Conservation (phyloP, 2,888 invertebrate genomes). For the Drosophila recens region DNA sequence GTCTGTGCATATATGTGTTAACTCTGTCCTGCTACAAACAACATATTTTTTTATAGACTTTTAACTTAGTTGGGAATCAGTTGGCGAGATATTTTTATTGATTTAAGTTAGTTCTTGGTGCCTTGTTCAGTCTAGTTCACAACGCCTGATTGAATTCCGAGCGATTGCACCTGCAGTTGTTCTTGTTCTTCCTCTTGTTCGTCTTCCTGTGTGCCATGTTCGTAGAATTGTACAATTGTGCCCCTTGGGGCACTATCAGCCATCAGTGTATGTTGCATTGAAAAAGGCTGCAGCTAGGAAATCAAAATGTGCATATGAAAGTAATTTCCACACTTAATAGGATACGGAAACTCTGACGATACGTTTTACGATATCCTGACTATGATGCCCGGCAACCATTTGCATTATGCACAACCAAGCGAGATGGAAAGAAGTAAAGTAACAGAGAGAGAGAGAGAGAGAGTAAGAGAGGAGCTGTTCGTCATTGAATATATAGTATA, state of each 20-base stretch:
- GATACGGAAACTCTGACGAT: conserved; percentile 76
- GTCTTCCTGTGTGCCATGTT: conserved; percentile 39
- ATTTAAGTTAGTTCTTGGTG: conserved; percentile 14
- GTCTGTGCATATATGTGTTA: too few relatives aligned
- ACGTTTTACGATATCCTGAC: conserved; percentile 77
- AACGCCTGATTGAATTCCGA: conserved; percentile 46
- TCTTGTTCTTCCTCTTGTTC: conserved; percentile 30
- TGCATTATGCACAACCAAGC: conserved; percentile 57
- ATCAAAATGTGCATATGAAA: conserved; percentile 81
- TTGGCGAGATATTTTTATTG: conserved; percentile 1
- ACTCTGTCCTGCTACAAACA: too few relatives aligned
- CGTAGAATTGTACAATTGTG: conserved; percentile 7
- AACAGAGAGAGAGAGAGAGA: background rate
- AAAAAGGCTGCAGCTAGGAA: conserved; percentile 66
- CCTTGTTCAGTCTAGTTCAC: conserved; percentile 5
- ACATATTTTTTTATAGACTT: background rate
- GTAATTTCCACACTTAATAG: conserved; percentile 79
- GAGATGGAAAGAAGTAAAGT: background rate
- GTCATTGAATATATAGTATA: conserved; percentile 55
- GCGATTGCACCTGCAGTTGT: conserved; percentile 32
- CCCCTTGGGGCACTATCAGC: conserved; percentile 28
- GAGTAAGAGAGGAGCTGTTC: conserved; percentile 30
- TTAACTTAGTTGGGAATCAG: background rate
- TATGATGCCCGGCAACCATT: conserved; percentile 58
- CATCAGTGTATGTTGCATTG: conserved; percentile 37